Evolutionary conservation across 2,797 vertebrate species (phyloP).

Genomic region (Ambastaia sidthimunki): DNA sequence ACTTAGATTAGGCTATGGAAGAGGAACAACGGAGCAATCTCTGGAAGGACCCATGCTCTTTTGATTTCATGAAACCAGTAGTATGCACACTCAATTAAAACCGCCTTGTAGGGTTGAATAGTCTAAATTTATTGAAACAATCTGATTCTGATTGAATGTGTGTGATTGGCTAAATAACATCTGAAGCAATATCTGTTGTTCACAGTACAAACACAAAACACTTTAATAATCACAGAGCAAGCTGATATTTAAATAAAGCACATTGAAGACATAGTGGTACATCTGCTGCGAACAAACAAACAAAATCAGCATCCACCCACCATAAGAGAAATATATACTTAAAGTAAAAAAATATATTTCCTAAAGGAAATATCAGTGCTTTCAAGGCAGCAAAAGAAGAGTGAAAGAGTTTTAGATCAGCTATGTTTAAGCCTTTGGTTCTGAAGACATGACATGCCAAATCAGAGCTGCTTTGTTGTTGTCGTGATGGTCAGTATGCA

Average conservation of each 20-base stretch:
- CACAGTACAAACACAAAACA: constrained; percentile 17
- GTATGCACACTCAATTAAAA: neutral
- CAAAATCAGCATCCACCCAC: constrained; percentile 4
- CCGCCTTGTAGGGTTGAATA: neutral
- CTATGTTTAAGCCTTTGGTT: too few relatives aligned
- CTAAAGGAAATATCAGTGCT: neutral
- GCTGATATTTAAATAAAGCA: constrained; percentile 8
- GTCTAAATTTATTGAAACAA: neutral
- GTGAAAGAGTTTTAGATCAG: too few relatives aligned
- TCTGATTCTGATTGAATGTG: neutral
- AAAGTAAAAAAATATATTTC: neutral
- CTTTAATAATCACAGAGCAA: neutral
- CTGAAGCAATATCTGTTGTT: constrained; percentile 8
- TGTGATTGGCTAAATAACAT: constrained; percentile 1
- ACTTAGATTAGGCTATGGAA: neutral
- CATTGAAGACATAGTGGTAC: neutral
- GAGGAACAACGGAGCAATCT: neutral
- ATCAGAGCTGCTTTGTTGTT: neutral
- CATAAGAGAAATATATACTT: neutral
- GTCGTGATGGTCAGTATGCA: neutral
- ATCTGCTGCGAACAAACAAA: constrained; percentile 24
- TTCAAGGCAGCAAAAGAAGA: neutral
- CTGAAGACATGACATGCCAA: neutral
- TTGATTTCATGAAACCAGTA: neutral
- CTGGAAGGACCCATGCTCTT: neutral